A percentile compares a stretch with the other conserved stretches of the same genome.
Conservation (phyloP, 2,113 vertebrate species). For the Rhombomys opimus region DNA sequence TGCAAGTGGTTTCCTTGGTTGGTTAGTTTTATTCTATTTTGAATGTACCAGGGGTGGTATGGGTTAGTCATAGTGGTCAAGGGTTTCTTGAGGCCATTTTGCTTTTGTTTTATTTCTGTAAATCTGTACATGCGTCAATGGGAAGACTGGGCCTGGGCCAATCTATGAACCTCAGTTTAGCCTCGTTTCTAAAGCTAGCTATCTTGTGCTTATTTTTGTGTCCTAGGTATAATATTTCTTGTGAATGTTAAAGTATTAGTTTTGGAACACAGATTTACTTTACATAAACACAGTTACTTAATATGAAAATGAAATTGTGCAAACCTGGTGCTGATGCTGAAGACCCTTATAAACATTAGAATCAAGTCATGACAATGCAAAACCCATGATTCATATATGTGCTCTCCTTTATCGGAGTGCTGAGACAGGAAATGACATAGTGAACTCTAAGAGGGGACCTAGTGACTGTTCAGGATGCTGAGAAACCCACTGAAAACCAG, state of each 20-base stretch:
- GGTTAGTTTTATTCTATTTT: constrained; percentile 15
- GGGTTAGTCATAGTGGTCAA: background rate
- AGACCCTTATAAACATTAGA: background rate
- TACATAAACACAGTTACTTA: background rate
- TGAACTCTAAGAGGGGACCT: background rate
- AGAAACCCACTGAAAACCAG: background rate
- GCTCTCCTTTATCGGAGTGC: background rate
- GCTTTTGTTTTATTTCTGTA: constrained; percentile 37
- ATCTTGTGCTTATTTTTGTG: background rate
- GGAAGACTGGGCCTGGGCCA: background rate
- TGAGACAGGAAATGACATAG: background rate
- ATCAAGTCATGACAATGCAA: constrained; percentile 1
- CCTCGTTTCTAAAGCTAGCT: background rate
- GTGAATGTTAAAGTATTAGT: background rate
- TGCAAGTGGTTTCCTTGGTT: constrained; percentile 7
- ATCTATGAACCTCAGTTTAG: background rate
- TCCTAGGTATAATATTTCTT: constrained; percentile 41
- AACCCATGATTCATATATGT: background rate
- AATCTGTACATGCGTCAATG: background rate
- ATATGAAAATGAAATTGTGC: background rate
- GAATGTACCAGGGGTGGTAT: constrained; percentile 15
- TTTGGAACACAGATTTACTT: constrained; percentile 9
- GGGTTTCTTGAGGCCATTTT: constrained; percentile 4
- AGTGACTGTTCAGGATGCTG: background rate
- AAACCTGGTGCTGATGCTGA: background rate